Conservation (phyloP, 2,113 vertebrate species). For the Gyps fulvus region DNA sequence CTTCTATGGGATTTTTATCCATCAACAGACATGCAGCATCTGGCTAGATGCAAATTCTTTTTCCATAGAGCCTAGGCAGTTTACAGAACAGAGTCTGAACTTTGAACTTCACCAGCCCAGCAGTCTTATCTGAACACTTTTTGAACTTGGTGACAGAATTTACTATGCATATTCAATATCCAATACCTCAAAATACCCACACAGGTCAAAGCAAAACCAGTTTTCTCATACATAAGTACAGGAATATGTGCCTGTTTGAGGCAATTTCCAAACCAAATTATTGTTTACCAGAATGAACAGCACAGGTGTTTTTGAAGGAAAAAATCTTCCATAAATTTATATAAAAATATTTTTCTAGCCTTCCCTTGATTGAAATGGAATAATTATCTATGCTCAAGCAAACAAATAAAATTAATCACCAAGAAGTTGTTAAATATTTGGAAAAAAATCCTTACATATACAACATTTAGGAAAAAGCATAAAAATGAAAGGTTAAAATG, state of each 20-base stretch:
- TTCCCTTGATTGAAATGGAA: not conserved
- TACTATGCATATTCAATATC: not conserved
- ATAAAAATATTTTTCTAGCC: not conserved
- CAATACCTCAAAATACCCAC: not conserved
- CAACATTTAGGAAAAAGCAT: not conserved
- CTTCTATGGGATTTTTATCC: not conserved
- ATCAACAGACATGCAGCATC: not conserved
- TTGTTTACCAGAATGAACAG: not conserved
- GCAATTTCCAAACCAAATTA: not conserved
- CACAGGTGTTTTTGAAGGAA: not conserved
- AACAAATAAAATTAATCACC: not conserved
- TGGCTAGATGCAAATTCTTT: not conserved
- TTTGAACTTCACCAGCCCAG: not conserved
- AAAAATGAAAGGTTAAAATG: not conserved
- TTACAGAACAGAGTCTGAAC: not conserved
- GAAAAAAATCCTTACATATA: not conserved
- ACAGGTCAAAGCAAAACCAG: not conserved
- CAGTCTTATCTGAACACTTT: not conserved
- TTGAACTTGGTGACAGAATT: not conserved
- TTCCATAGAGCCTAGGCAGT: not conserved
- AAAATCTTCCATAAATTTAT: not conserved
- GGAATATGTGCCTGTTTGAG: not conserved
- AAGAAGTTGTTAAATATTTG: not conserved
- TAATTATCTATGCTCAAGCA: not conserved
- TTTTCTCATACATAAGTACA: not conserved